phyloP scores from a whole-genome alignment of 2,888 invertebrate species.

The Macroteleia sp. region DNA sequence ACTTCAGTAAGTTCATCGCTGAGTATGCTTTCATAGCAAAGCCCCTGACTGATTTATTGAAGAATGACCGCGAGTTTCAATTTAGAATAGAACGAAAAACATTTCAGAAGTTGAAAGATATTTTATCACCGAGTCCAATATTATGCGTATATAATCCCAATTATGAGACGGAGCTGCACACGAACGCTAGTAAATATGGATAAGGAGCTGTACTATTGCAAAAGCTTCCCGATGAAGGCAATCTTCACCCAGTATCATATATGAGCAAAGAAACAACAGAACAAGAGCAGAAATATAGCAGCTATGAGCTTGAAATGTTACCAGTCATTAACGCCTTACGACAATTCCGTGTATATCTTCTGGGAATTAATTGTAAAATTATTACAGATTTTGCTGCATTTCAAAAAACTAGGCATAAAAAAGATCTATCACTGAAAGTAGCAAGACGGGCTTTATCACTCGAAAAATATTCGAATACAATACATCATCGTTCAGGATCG shows the following conservation, averaged over 20 bases:
- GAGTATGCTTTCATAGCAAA: no score
- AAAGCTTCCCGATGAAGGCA: constrained; percentile 26
- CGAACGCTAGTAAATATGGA: neutral
- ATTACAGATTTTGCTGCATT: constrained; percentile 48
- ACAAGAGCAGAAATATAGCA: constrained; percentile 61
- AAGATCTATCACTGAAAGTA: constrained; percentile 20
- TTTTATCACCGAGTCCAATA: neutral
- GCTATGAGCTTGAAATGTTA: constrained; percentile 53
- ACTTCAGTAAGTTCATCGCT: no score
- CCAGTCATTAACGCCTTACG: constrained; percentile 63
- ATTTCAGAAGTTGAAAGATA: neutral
- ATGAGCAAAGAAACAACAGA: constrained; percentile 58
- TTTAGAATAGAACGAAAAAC: neutral
- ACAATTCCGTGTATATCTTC: constrained; percentile 49
- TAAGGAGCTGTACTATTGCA: constrained; percentile 9
- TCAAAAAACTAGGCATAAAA: constrained; percentile 40
- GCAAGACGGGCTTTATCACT: constrained; percentile 44
- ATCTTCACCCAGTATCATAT: constrained; percentile 44
- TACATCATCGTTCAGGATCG: constrained; percentile 27
- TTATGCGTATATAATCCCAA: neutral
- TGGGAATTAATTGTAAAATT: constrained; percentile 48
- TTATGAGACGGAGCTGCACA: constrained; percentile 3
- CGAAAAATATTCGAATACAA: constrained; percentile 25
- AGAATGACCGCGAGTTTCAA: no score
- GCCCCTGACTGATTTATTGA: no score